A percentile compares a stretch with the other conserved stretches of the same genome.
These are phyloP conservation scores for Eptatretus burgeri DNA, from an alignment of 2,113 vertebrate species.

Conservation along the genomic window DNA sequence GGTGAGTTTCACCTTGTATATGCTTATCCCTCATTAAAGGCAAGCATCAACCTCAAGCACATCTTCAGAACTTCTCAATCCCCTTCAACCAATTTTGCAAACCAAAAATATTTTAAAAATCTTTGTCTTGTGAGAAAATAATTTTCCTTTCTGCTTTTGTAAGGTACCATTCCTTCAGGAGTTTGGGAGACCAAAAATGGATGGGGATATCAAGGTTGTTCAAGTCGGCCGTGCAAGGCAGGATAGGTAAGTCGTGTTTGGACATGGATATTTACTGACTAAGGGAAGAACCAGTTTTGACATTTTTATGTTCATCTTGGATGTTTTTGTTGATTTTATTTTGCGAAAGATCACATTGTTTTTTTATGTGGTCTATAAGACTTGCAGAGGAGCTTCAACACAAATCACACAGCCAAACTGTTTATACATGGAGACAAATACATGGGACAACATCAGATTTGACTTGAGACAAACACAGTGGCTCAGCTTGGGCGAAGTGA, in stretches of 20 bases:
- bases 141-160: conserved; percentile 10
- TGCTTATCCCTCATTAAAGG: not conserved
- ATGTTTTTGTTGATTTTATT: no score
- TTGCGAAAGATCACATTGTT: no score
- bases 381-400: no score
- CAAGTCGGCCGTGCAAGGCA: conserved; percentile 81
- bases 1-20: conserved; percentile 25
- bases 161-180: conserved; percentile 83
- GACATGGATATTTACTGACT: not conserved
- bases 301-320: no score
- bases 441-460: no score
- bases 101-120: not conserved
- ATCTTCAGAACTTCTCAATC: not conserved
- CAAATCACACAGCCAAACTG: no score
- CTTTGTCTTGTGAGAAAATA: no score
- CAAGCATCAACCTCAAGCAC: not conserved
- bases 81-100: not conserved
- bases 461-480: no score
- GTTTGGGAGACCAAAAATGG: conserved; percentile 75
- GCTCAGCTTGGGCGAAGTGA: no score
- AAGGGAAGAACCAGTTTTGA: no score
- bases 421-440: no score
- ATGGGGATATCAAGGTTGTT: conserved; percentile 70
- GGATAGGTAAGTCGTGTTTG: conserved; percentile 34
- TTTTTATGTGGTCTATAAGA: no score